A percentile compares a stretch with the other conserved stretches of the same genome.
Conservation (phyloP, 2,888 invertebrate species). For the Plebejus argus region DNA sequence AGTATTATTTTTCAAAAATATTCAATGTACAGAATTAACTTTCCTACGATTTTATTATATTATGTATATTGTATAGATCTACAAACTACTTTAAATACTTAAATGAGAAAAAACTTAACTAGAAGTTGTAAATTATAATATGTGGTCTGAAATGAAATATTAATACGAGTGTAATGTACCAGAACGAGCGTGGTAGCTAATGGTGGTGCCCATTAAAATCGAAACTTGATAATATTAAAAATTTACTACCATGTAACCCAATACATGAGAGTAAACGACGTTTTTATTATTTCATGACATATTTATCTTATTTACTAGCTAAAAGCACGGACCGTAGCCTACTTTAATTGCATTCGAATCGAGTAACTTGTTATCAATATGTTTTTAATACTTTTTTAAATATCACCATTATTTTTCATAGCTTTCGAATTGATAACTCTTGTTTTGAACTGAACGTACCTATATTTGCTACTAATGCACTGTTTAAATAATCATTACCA, state of each 20-base stretch:
- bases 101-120: too few species aligned
- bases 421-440: too few species aligned
- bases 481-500: too few species aligned
- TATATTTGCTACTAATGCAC: too few species aligned
- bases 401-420: background rate
- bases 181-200: slow-evolving; percentile 1
- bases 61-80: too few species aligned
- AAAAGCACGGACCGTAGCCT: background rate
- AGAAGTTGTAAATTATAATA: background rate
- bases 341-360: background rate
- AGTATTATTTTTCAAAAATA: too few species aligned
- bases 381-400: background rate
- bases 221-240: slow-evolving; percentile 26
- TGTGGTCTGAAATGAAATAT: background rate
- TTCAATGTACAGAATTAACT: too few species aligned
- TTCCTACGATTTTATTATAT: too few species aligned
- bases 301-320: slow-evolving; percentile 26
- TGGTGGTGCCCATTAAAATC: background rate
- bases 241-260: slow-evolving; percentile 11
- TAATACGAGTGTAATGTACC: background rate
- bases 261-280: slow-evolving; percentile 2
- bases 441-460: too few species aligned
- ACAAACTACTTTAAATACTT: background rate
- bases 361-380: background rate
- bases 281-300: slow-evolving; percentile 28